These are phyloP conservation scores for Scartelaos histophorus DNA, from an alignment of 2,113 vertebrate species.

Conservation along the genomic window DNA sequence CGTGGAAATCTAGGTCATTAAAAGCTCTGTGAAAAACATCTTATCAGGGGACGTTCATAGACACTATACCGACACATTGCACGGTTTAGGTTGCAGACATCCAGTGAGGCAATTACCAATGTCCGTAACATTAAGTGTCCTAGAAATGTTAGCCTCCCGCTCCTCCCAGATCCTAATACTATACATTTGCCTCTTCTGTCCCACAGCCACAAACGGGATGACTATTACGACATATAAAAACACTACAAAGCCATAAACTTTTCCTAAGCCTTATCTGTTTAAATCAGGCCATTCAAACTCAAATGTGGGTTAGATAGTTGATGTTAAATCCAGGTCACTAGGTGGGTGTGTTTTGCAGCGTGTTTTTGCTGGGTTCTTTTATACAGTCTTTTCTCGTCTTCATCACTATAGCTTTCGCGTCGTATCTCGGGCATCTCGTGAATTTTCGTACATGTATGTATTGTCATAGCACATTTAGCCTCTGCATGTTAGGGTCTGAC, in stretches of 20 bases:
- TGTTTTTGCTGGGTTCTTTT: conserved; percentile 7
- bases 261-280: not conserved
- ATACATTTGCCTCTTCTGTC: conserved; percentile 42
- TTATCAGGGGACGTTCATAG: conserved; percentile 33
- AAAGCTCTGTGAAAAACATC: conserved; percentile 36
- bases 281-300: conserved; percentile 10
- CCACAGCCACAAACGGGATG: conserved; percentile 25
- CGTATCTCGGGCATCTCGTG: not conserved
- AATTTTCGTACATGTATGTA: conserved; percentile 5
- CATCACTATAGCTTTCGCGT: not conserved
- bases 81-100: conserved; percentile 37
- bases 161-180: conserved; percentile 37
- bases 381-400: conserved; percentile 1
- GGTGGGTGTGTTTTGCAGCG: conserved; percentile 23
- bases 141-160: conserved; percentile 57
- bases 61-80: conserved; percentile 38
- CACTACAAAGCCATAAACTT: conserved; percentile 11
- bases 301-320: conserved; percentile 58
- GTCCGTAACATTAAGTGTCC: conserved; percentile 60
- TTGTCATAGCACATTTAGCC: conserved; percentile 42
- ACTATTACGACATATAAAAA: conserved; percentile 20
- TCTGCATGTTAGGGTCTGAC: conserved; percentile 57
- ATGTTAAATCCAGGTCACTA: conserved; percentile 49
- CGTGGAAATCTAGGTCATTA: conserved; percentile 33
- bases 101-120: conserved; percentile 59